Conservation (phyloP, 2,888 invertebrate genomes). For the Cerceris rybyensis region DNA sequence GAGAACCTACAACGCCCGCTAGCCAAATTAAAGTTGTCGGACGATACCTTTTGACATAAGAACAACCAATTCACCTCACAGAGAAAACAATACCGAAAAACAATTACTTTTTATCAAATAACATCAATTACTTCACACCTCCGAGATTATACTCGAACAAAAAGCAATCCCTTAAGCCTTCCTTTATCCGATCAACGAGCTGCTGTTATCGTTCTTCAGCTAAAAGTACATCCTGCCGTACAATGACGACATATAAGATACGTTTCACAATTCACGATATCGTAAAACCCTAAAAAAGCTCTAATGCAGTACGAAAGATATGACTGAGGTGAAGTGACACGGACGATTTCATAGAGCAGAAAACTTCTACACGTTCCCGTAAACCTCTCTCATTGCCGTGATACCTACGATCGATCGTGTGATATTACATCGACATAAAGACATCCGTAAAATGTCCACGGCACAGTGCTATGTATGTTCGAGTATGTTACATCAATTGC, state of each 20-base stretch:
- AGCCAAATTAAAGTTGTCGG: too few relatives aligned
- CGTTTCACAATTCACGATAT: background rate
- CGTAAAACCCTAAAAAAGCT: slow-evolving; percentile 2
- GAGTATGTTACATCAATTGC: slow-evolving; percentile 12
- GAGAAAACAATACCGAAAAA: too few relatives aligned
- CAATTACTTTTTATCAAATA: too few relatives aligned
- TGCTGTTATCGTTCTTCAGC: background rate
- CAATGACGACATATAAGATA: background rate
- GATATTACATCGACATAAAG: background rate
- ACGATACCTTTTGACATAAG: too few relatives aligned
- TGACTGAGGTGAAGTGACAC: background rate
- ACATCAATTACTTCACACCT: too few relatives aligned
- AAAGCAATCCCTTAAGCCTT: background rate
- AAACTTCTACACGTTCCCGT: background rate
- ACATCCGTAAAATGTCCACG: background rate
- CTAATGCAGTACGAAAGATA: background rate
- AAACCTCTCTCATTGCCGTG: background rate
- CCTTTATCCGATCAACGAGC: background rate
- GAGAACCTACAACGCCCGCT: too few relatives aligned
- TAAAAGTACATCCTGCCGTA: background rate
- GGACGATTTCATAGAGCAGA: background rate
- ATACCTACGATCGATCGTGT: background rate
- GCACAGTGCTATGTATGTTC: background rate
- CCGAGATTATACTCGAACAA: too few relatives aligned
- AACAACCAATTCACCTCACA: too few relatives aligned